Percentiles rank a stretch among this genome's conserved stretches.
Conservation (phyloP, 2,888 invertebrate genomes). For the Entomobrya proxima region DNA sequence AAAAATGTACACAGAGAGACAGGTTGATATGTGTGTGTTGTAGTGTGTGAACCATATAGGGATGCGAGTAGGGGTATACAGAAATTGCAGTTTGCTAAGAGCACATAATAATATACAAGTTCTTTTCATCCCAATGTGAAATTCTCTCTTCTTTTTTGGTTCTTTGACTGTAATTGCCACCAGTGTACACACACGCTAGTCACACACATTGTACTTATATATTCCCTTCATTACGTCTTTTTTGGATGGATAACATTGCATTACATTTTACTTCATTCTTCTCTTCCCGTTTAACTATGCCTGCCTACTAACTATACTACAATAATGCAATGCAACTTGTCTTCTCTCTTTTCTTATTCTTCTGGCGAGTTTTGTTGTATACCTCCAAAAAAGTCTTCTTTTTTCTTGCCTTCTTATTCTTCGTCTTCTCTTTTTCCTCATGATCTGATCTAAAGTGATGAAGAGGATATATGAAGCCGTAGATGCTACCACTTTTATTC, state of each 20-base stretch:
- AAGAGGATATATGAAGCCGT: slow-evolving; percentile 43
- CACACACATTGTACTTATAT: neutral
- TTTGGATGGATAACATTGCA: slow-evolving; percentile 40
- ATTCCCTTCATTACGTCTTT: slow-evolving; percentile 42
- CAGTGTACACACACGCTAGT: neutral
- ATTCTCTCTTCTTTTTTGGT: slow-evolving; percentile 19
- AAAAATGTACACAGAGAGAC: too few species aligned
- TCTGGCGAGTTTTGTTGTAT: slow-evolving; percentile 3
- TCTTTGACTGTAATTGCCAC: slow-evolving; percentile 56
- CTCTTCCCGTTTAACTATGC: slow-evolving; percentile 13
- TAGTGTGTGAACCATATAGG: neutral
- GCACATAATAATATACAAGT: neutral
- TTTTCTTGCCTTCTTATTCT: slow-evolving; percentile 29
- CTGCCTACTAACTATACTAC: neutral
- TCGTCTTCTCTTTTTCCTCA: slow-evolving; percentile 14
- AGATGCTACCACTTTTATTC: slow-evolving; percentile 33
- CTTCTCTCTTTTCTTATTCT: neutral
- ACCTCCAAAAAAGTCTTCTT: slow-evolving; percentile 40
- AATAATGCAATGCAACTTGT: slow-evolving; percentile 13
- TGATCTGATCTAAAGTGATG: slow-evolving; percentile 51
- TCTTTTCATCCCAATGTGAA: slow-evolving; percentile 22
- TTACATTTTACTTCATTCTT: slow-evolving; percentile 34
- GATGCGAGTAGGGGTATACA: neutral
- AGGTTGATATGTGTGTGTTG: neutral
- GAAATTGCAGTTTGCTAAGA: slow-evolving; percentile 4